phyloP scores from a whole-genome alignment of 2,888 invertebrate genomes.

The Agrilus cyanescens region DNA sequence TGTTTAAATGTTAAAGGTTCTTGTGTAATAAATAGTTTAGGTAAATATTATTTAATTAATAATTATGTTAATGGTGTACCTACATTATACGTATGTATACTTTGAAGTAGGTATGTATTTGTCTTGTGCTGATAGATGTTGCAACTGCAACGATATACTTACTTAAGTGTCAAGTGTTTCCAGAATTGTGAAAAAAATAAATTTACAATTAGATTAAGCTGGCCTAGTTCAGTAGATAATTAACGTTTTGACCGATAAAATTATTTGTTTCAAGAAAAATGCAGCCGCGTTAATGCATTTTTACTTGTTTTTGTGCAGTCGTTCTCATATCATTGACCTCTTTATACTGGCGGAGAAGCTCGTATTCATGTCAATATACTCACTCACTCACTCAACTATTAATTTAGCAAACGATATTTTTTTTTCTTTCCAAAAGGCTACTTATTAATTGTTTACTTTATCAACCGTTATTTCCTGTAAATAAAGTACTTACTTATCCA shows the following conservation, averaged over 20 bases:
- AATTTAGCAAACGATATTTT: not conserved
- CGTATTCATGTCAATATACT: not conserved
- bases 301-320: slow-evolving; percentile 6
- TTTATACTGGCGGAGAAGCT: slow-evolving; percentile 12
- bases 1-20: too few species aligned
- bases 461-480: too few species aligned
- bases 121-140: too few species aligned
- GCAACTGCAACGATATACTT: not conserved
- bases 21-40: too few species aligned
- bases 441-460: too few species aligned
- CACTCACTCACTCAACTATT: not conserved
- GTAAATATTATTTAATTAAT: too few species aligned
- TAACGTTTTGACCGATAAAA: slow-evolving; percentile 33
- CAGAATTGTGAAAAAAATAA: slow-evolving; percentile 13
- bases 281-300: slow-evolving; percentile 10
- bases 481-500: too few species aligned
- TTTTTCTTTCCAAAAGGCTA: too few species aligned
- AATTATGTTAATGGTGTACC: too few species aligned
- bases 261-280: slow-evolving; percentile 27
- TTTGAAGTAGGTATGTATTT: too few species aligned
- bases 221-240: slow-evolving; percentile 16
- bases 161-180: slow-evolving; percentile 11
- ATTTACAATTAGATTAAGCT: slow-evolving; percentile 14
- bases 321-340: slow-evolving; percentile 30
- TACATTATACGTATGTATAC: too few species aligned